These are phyloP conservation scores for Magallana gigas DNA, from an alignment of 1,140 invertebrate species.

Conservation along the genomic window DNA sequence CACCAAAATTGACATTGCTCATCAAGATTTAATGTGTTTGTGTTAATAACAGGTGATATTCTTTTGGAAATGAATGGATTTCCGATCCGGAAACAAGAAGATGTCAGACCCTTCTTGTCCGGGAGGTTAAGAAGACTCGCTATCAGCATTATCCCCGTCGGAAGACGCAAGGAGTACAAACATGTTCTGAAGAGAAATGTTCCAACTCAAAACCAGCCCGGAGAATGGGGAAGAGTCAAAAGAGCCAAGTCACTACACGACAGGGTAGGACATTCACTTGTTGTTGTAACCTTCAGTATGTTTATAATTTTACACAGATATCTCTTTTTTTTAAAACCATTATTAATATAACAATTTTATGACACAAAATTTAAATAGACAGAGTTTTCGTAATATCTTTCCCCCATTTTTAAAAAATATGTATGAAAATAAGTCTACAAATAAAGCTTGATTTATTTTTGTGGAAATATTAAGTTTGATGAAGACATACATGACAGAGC, in stretches of 20 bases:
- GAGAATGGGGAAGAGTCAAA: conserved; percentile 59
- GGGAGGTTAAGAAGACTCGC: conserved; percentile 62
- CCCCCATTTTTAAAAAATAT: too few relatives aligned
- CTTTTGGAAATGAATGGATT: conserved; percentile 73
- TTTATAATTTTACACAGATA: too few relatives aligned
- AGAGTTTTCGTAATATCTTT: too few relatives aligned
- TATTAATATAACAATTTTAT: too few relatives aligned
- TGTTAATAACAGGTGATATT: conserved; percentile 71
- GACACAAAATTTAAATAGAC: too few relatives aligned
- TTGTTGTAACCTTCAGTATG: not conserved
- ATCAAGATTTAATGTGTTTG: not conserved
- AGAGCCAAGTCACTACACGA: conserved; percentile 72
- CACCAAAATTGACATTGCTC: too few relatives aligned
- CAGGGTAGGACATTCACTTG: conserved; percentile 63
- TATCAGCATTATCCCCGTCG: conserved; percentile 69
- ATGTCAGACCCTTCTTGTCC: conserved; percentile 62
- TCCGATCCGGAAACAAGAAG: conserved; percentile 57
- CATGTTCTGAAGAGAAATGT: not conserved
- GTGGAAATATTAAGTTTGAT: too few relatives aligned
- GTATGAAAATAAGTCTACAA: too few relatives aligned
- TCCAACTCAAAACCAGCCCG: conserved; percentile 10
- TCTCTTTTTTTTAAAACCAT: too few relatives aligned
- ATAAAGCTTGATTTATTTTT: too few relatives aligned
- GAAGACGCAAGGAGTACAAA: conserved; percentile 44
- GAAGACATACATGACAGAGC: too few relatives aligned